Base-by-base conservation (phyloP, 1,140 invertebrate genomes). In the Nomia melanderi region DNA sequence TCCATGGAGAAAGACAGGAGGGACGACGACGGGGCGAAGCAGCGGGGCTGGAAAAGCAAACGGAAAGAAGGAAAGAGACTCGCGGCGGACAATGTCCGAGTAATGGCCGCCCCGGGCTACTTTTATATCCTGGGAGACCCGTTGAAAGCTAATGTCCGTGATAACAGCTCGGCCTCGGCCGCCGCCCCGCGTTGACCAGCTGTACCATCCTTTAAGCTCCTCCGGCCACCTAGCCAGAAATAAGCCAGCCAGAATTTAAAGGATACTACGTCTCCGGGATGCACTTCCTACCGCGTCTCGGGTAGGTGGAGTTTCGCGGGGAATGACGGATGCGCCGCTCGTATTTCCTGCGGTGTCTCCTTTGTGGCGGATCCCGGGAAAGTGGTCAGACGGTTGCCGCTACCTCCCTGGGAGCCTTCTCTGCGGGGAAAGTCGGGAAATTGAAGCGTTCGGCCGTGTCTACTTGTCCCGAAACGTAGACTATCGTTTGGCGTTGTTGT, bases 81-180 rank as follows among this genome's bases (percentile, higher is more conserved):
- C 77, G 74, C 66, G 41, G 76, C 87, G 87, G 88, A 91, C 90
- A 89, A 91, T 92, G 90, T 90, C 88, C 88, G 86, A 84, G 87
- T 92, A 92, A 91, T 91, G 89, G 88, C 86, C 86, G 87, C 90
- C 86, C 81, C 79, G 74, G 89, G 90, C 87, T 88, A 91, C 87
- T 91, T 90, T 90, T 90, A 90, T 90, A 88, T 87, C 86, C 84
- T 82, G 81, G 75, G 77, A 86, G 79, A 82, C 86, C 87, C 81
- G 86, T 87, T 89, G 88, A 89, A 90, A 90, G 90, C 90, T 92
- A 92, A 92, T 91, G 90, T 86, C 75, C 79, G 81, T 84, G 90
- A 92, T 91, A 92, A 90, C 90, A 87, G 87, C 83, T 82, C 63
- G 66, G 75, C 74, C 75, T 77, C n/a, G n/a, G n/a, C n/a, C n/a